Evolutionary conservation across 2,113 vertebrate species (phyloP).

Genomic region (Craseonycteris thonglongyai): DNA sequence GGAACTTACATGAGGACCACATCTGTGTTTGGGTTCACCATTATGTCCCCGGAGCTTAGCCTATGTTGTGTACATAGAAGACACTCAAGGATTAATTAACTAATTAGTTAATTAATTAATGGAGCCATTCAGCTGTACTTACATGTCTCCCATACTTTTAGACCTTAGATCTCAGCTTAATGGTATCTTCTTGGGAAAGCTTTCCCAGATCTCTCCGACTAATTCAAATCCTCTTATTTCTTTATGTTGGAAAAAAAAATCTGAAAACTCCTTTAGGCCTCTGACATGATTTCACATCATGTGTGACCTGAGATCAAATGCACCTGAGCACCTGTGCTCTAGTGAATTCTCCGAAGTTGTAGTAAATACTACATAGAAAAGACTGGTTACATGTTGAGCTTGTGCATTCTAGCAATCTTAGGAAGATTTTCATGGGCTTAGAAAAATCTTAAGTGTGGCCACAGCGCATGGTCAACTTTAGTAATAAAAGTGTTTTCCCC

Average conservation of each 20-base stretch:
- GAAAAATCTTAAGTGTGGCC: constrained; percentile 7
- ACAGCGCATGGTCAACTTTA: background rate
- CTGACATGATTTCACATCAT: background rate
- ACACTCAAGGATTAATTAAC: background rate
- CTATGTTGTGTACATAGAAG: background rate
- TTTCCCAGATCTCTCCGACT: background rate
- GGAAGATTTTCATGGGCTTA: constrained; percentile 21
- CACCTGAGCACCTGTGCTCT: background rate
- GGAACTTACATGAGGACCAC: background rate
- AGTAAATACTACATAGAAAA: background rate
- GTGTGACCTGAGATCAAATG: no score
- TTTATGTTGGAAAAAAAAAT: background rate
- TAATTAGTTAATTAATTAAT: background rate
- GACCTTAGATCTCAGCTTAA: background rate
- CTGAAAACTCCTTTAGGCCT: background rate
- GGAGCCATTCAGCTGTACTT: background rate
- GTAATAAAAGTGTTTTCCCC: background rate
- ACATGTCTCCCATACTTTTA: background rate
- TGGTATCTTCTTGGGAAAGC: background rate
- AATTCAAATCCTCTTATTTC: background rate
- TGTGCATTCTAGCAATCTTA: background rate
- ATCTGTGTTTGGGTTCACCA: background rate
- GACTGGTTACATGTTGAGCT: background rate
- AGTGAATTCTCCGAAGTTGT: background rate
- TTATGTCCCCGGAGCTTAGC: background rate